Evolutionary conservation across 2,888 invertebrate genomes (phyloP).

Genomic region (Thecocarcelia acutangulata): DNA sequence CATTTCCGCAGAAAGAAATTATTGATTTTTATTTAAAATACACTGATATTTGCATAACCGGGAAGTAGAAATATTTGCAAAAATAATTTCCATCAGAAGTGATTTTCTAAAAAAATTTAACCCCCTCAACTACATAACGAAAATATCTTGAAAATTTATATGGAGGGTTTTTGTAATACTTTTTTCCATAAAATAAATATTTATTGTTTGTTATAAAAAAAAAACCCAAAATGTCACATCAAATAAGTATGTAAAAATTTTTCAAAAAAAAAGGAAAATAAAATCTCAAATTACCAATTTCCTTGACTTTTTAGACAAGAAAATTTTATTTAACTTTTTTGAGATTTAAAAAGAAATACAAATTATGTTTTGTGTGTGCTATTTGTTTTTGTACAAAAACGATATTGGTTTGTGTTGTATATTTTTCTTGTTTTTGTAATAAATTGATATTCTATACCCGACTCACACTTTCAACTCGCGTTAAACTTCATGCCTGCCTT

Average conservation of each 20-base stretch:
- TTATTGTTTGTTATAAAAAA: background rate
- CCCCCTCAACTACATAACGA: constrained; percentile 16
- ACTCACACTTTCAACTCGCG: constrained; percentile 68
- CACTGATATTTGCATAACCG: no score
- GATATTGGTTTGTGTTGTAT: constrained; percentile 16
- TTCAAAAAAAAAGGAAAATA: background rate
- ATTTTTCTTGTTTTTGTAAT: background rate
- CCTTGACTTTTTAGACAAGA: constrained; percentile 1
- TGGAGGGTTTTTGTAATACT: constrained; percentile 5
- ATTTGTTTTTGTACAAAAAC: background rate
- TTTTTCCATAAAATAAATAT: constrained; percentile 1
- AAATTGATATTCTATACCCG: constrained; percentile 58
- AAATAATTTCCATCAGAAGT: no score
- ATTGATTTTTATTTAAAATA: background rate
- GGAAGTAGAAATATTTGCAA: no score
- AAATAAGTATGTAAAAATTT: background rate
- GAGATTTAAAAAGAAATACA: constrained; percentile 38
- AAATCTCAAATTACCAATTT: constrained; percentile 40
- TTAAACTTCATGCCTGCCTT: constrained; percentile 65
- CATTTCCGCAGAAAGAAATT: constrained; percentile 6
- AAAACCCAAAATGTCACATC: constrained; percentile 12
- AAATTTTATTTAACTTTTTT: background rate
- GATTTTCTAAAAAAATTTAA: background rate
- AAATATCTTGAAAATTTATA: background rate
- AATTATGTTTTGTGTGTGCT: constrained; percentile 25